Percentiles rank a stretch among this genome's conserved stretches.
phyloP scores from a whole-genome alignment of 2,797 vertebrate genomes.

The Emys orbicularis region DNA sequence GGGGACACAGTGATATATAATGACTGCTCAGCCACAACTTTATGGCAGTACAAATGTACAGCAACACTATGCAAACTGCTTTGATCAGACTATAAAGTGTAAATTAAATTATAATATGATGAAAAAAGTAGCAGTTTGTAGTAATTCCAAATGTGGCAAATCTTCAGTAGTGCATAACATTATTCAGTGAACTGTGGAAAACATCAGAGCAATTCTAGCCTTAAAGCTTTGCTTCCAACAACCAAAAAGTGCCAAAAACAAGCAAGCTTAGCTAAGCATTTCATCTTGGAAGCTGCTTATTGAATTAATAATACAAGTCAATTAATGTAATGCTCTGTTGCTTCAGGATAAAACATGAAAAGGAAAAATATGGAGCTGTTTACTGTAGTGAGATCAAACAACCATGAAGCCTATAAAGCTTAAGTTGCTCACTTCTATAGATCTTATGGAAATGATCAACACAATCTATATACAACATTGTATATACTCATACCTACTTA shows the following conservation, averaged over 20 bases:
- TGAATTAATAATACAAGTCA: conserved; percentile 89
- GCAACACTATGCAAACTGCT: conserved; percentile 67
- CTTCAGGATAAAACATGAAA: conserved; percentile 84
- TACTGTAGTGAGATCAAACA: conserved; percentile 78
- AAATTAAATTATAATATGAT: conserved; percentile 83
- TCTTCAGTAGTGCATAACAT: conserved; percentile 80
- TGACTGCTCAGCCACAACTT: conserved; percentile 54
- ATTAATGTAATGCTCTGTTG: conserved; percentile 86
- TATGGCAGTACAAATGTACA: conserved; percentile 64
- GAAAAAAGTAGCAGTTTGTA: conserved; percentile 77
- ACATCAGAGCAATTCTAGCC: conserved; percentile 78
- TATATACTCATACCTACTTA: background rate
- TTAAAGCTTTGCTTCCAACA: conserved; percentile 79
- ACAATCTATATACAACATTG: background rate
- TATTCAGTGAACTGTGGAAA: conserved; percentile 83
- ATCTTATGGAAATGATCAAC: conserved; percentile 49
- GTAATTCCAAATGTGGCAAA: conserved; percentile 79
- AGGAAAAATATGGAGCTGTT: conserved; percentile 80
- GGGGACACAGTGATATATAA: conserved; percentile 61
- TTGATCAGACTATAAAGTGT: conserved; percentile 75
- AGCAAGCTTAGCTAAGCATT: conserved; percentile 81
- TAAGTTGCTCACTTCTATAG: conserved; percentile 62
- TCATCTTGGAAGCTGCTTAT: conserved; percentile 84
- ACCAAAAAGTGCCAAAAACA: conserved; percentile 78
- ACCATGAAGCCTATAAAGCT: conserved; percentile 67